These are phyloP conservation scores for Scopus umbretta DNA, from an alignment of 2,113 vertebrate species.

Conservation along the genomic window DNA sequence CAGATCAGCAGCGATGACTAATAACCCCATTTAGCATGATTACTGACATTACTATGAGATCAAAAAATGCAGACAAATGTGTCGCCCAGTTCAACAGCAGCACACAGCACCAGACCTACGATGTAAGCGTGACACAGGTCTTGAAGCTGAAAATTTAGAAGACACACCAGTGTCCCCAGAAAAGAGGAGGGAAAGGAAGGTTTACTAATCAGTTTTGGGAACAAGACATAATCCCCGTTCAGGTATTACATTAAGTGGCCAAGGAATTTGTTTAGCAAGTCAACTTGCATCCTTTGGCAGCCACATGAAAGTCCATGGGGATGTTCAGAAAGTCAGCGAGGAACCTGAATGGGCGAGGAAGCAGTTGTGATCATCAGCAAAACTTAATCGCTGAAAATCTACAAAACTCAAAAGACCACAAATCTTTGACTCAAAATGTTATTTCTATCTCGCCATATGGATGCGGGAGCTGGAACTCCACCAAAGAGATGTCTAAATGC, in stretches of 20 bases:
- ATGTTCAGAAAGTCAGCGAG: neutral
- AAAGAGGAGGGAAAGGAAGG: neutral
- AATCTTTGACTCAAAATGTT: constrained; percentile 27
- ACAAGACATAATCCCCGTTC: accelerated
- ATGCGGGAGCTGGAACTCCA: constrained; percentile 38
- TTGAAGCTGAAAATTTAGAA: neutral
- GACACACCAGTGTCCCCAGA: neutral
- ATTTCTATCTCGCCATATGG: constrained; percentile 57
- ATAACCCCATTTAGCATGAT: neutral
- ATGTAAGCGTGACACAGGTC: accelerated
- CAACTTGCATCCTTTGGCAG: neutral
- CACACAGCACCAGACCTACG: neutral
- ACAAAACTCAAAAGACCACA: neutral
- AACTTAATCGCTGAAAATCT: neutral
- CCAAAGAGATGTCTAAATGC: constrained; percentile 51
- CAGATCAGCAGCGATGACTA: neutral
- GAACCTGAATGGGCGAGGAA: neutral
- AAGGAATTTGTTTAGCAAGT: neutral
- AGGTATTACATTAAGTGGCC: neutral
- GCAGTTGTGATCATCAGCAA: neutral
- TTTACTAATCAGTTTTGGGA: neutral
- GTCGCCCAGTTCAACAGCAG: neutral
- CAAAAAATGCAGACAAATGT: neutral
- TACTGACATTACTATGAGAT: neutral
- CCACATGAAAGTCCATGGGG: neutral